phyloP scores from a whole-genome alignment of 2,888 invertebrate genomes.

The Malthinus seriepunctatus region DNA sequence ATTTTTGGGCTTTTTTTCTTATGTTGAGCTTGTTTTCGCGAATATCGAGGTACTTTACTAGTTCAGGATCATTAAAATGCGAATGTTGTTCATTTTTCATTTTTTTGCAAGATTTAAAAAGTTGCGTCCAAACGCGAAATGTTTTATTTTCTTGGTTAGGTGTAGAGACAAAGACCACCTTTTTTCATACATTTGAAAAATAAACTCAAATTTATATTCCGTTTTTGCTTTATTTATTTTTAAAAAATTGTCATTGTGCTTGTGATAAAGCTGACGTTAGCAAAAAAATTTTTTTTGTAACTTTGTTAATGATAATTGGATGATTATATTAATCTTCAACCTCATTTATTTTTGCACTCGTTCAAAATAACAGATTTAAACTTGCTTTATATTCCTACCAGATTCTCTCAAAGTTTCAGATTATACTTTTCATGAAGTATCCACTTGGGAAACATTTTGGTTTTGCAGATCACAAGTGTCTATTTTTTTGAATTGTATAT shows the following conservation, averaged over 20 bases:
- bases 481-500: slow-evolving; percentile 5
- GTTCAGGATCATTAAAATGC: slow-evolving; percentile 43
- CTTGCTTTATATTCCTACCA: slow-evolving; percentile 5
- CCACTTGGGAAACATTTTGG: slow-evolving; percentile 6
- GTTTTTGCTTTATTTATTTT: not conserved
- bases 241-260: too few relatives aligned
- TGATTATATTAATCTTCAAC: slow-evolving; percentile 4
- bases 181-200: slow-evolving; percentile 10
- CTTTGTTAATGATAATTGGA: not conserved
- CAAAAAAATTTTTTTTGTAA: too few relatives aligned
- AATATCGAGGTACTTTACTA: slow-evolving; percentile 35
- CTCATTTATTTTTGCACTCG: slow-evolving; percentile 2
- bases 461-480: slow-evolving; percentile 3
- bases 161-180: slow-evolving; percentile 25
- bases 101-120: slow-evolving; percentile 43
- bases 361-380: slow-evolving; percentile 1
- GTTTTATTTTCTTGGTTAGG: slow-evolving; percentile 36
- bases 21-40: slow-evolving; percentile 23
- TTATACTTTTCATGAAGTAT: slow-evolving; percentile 6
- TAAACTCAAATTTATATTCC: slow-evolving; percentile 2
- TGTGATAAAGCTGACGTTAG: too few relatives aligned
- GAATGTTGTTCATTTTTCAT: slow-evolving; percentile 44
- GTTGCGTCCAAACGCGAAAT: slow-evolving; percentile 36
- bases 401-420: slow-evolving; percentile 1
- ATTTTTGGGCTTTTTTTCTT: slow-evolving; percentile 19